Conservation (phyloP, 2,797 vertebrate genomes). For the Poecilia picta region DNA sequence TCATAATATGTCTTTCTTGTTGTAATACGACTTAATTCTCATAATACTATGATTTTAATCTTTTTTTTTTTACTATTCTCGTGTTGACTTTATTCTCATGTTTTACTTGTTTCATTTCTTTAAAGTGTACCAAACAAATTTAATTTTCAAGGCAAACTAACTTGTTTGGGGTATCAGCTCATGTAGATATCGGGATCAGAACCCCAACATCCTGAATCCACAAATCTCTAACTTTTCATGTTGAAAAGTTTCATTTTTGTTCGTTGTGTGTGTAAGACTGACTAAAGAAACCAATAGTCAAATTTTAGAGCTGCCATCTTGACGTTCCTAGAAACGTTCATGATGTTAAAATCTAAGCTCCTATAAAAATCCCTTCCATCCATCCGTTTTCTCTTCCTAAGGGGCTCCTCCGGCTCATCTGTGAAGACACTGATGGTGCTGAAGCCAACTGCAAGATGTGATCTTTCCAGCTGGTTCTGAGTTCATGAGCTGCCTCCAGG, state of each 20-base stretch:
- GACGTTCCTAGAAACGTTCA: neutral
- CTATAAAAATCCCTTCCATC: neutral
- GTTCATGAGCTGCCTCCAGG: constrained; percentile 2
- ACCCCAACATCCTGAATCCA: neutral
- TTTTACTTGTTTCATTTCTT: too few relatives aligned
- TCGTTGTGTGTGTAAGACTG: neutral
- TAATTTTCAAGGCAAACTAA: too few relatives aligned
- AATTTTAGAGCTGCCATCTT: neutral
- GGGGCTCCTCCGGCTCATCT: neutral
- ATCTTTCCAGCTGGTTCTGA: neutral
- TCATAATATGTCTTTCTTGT: too few relatives aligned
- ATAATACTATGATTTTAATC: too few relatives aligned
- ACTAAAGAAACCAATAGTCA: neutral
- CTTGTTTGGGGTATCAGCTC: too few relatives aligned
- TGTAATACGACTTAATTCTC: too few relatives aligned
- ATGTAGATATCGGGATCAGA: neutral
- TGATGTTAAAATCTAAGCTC: neutral
- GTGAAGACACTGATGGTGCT: neutral
- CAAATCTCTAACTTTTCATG: neutral
- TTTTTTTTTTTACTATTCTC: too few relatives aligned
- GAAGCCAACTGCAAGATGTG: neutral
- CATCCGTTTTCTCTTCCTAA: neutral
- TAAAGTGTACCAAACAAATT: too few relatives aligned
- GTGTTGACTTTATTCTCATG: too few relatives aligned
- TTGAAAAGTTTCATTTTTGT: neutral